Conservation (phyloP, 2,113 vertebrate genomes). For the Ptychochromis oligacanthus region DNA sequence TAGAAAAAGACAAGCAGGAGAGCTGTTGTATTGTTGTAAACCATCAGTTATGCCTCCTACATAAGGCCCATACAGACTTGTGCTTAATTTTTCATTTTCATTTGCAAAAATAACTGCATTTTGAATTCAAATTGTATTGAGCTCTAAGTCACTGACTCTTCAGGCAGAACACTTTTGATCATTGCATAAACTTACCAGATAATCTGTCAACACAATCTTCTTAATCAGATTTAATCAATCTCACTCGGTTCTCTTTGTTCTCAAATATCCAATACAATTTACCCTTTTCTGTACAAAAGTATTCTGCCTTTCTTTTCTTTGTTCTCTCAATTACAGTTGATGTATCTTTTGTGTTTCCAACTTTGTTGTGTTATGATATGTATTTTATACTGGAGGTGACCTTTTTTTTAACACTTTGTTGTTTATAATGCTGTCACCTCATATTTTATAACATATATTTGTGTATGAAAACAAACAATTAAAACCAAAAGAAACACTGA, state of each 20-base stretch:
- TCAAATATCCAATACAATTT: neutral
- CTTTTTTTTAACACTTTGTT: neutral
- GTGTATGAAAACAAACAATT: neutral
- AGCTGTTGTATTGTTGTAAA: neutral
- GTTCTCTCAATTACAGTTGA: neutral
- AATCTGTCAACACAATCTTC: neutral
- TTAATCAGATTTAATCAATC: neutral
- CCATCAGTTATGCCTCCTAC: neutral
- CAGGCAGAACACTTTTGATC: neutral
- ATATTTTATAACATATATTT: neutral
- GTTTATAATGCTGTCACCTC: neutral
- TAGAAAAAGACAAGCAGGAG: neutral
- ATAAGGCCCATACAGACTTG: neutral
- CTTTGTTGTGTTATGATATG: neutral
- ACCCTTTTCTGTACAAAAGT: neutral
- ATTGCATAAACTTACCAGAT: neutral
- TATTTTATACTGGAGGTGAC: neutral
- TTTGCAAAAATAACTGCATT: fast-evolving
- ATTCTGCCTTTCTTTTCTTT: neutral
- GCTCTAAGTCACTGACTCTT: neutral
- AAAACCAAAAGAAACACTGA: neutral
- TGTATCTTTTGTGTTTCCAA: neutral
- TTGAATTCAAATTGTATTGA: neutral
- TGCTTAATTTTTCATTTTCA: neutral
- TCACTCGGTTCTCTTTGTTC: neutral